These are phyloP conservation scores for Aurelia sp. DNA, from an alignment of 30 jellyfish, hydroid and myxozoan species.

Conservation along the genomic window DNA sequence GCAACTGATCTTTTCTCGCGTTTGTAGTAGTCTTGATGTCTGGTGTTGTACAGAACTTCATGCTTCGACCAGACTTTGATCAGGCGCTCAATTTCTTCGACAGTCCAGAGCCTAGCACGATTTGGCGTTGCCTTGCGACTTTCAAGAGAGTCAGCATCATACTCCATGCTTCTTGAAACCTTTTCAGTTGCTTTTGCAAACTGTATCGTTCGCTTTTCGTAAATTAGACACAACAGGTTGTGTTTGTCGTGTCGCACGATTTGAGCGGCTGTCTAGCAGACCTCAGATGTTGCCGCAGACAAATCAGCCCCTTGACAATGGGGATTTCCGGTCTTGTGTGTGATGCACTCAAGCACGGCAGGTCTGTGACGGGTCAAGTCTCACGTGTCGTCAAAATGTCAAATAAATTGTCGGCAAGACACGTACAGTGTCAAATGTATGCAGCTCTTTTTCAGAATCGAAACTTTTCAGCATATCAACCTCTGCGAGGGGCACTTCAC, in stretches of 20 bases:
- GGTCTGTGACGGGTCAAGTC: too few relatives aligned
- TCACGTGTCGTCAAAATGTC: too few relatives aligned
- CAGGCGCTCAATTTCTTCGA: constrained; percentile 60
- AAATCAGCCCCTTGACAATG: constrained; percentile 30
- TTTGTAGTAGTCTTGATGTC: constrained; percentile 74
- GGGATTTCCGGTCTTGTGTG: constrained; percentile 29
- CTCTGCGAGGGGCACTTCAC: too few relatives aligned
- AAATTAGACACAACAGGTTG: too few relatives aligned
- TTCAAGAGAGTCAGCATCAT: constrained; percentile 17
- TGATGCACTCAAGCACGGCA: too few relatives aligned
- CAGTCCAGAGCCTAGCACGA: constrained; percentile 67
- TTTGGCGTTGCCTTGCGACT: constrained; percentile 50
- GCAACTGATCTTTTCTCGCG: constrained; percentile 70
- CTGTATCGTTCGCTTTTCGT: too few relatives aligned
- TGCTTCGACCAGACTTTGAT: constrained; percentile 74
- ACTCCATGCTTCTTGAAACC: constrained; percentile 8
- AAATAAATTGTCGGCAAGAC: too few relatives aligned
- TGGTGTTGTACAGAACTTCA: constrained; percentile 67
- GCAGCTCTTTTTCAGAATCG: too few relatives aligned
- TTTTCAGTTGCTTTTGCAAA: too few relatives aligned
- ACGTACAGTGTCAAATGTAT: too few relatives aligned
- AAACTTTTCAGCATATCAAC: too few relatives aligned
- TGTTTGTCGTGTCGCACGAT: constrained; percentile 65
- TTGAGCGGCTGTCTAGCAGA: constrained; percentile 39
- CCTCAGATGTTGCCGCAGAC: constrained; percentile 76